A percentile compares a stretch with the other conserved stretches of the same genome.
phyloP scores from a whole-genome alignment of 2,888 invertebrate species.

The Stratiomys singularior region DNA sequence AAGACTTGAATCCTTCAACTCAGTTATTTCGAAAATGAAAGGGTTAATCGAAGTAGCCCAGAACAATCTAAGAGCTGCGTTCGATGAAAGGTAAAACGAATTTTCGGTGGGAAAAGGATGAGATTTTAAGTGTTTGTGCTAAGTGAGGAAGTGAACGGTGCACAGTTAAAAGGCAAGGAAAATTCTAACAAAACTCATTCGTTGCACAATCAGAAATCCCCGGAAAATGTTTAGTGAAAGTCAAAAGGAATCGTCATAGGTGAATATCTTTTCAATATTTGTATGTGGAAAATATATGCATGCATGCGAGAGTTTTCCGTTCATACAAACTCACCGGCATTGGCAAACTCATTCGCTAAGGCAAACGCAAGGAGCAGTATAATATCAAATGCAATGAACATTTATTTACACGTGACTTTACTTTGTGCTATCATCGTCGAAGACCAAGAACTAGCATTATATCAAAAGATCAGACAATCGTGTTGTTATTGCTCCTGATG shows the following conservation, averaged over 20 bases:
- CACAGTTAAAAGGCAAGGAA: constrained; percentile 23
- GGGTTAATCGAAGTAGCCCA: not conserved
- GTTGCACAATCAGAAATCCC: not conserved
- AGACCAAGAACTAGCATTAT: constrained; percentile 35
- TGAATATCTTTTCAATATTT: too few relatives aligned
- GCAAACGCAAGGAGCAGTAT: not conserved
- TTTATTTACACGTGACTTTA: constrained; percentile 12
- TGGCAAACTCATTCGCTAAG: not conserved
- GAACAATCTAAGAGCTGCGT: not conserved
- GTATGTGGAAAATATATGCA: too few relatives aligned
- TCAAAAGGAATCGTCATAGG: constrained; percentile 3
- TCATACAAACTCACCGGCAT: not conserved
- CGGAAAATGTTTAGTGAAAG: not conserved
- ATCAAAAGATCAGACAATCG: constrained; percentile 44
- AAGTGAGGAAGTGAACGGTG: constrained; percentile 46
- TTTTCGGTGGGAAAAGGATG: constrained; percentile 52
- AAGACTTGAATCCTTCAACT: too few relatives aligned
- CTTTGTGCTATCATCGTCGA: constrained; percentile 38
- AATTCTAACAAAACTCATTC: constrained; percentile 4
- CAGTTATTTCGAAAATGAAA: too few relatives aligned
- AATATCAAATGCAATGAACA: constrained; percentile 12
- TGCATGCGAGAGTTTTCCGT: too few relatives aligned
- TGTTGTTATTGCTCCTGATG: not conserved
- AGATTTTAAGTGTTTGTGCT: constrained; percentile 65
- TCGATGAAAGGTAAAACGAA: constrained; percentile 25